Evolutionary conservation across 2,888 invertebrate species (phyloP), one percentile per base, ranked within the genome.

Genomic region (Bedellia somnulentella): DNA sequence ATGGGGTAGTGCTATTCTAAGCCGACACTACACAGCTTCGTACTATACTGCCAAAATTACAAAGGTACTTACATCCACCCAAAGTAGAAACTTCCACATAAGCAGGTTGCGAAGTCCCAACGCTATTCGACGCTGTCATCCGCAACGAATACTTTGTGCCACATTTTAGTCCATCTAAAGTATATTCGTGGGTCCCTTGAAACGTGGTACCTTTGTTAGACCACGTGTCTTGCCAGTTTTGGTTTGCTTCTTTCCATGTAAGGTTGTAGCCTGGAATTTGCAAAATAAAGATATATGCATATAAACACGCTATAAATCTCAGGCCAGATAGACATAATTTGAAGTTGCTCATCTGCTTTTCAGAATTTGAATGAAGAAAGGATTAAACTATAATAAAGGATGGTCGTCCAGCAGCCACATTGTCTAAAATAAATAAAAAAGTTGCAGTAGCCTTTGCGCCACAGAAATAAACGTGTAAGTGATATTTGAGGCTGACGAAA

Each of bases 101-200:
- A 8, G 79, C 73, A 1, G 87, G 82, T 33, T 81, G 80, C 3
- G 93, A 91, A 22, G 84, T 83, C 1, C 93, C 93, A 2, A 93
- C 86, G 35, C 79, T 80, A 56, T 93, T 93, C 33, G 86, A 84
- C 1, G 92, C 89, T 2, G 87, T 84, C 37, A 93, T 80, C 50
- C 87, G 81, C 32, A 93, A 80, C 34, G 87, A 82, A 52, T 93
- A 93, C 38, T 83, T 80, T 13, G 88, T 88, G 6, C 94, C 93
- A 56, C 93, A 94, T 45, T 85, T 84, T 4, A 94, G 75, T 2
- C 86, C 86, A 9, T 83, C 81, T 11, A 92, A 39, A 0, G 80
- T 44, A 79, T 87, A 80, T 63, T 62, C 85, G 78, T 49, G 68
- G 0, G 61, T 39, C 0, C 71, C 86, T 67, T 79, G 68, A 27